Evolutionary conservation across 2,113 vertebrate genomes (phyloP).

Genomic region (Halichoerus grypus): DNA sequence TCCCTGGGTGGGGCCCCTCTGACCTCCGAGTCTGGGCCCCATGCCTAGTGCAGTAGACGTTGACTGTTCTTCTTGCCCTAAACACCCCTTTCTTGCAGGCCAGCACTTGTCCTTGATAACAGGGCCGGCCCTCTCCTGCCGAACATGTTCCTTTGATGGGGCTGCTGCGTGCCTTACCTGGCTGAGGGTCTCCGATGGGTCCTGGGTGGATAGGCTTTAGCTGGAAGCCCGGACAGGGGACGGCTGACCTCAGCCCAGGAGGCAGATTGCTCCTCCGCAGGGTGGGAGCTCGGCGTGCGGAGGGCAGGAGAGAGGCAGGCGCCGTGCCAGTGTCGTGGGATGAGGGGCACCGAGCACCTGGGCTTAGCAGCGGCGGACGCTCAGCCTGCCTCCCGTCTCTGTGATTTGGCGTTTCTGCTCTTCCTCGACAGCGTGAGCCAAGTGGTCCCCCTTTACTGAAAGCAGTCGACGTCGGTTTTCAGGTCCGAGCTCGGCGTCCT

Average conservation of each 20-base stretch:
- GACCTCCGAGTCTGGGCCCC: too few species aligned
- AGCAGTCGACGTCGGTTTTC: not conserved
- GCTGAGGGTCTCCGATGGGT: not conserved
- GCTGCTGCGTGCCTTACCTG: not conserved
- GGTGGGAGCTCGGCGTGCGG: not conserved
- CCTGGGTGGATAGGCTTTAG: not conserved
- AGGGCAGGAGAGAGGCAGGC: not conserved
- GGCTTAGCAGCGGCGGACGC: too few species aligned
- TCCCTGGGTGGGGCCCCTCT: fast-evolving
- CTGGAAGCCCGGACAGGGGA: not conserved
- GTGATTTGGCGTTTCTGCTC: not conserved
- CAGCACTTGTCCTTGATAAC: not conserved
- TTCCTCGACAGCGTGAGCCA: too few species aligned
- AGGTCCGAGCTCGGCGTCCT: not conserved
- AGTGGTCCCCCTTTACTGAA: too few species aligned
- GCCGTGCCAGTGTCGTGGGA: not conserved
- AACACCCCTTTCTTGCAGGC: too few species aligned
- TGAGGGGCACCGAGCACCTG: not conserved
- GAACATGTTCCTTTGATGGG: fast-evolving
- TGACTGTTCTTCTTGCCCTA: not conserved
- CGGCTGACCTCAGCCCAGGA: not conserved
- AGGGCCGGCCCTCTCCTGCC: not conserved
- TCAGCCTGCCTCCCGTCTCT: not conserved
- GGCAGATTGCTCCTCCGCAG: not conserved
- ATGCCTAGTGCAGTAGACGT: fast-evolving